phyloP scores from a whole-genome alignment of 2,113 vertebrate genomes.

The Odontesthes bonariensis region DNA sequence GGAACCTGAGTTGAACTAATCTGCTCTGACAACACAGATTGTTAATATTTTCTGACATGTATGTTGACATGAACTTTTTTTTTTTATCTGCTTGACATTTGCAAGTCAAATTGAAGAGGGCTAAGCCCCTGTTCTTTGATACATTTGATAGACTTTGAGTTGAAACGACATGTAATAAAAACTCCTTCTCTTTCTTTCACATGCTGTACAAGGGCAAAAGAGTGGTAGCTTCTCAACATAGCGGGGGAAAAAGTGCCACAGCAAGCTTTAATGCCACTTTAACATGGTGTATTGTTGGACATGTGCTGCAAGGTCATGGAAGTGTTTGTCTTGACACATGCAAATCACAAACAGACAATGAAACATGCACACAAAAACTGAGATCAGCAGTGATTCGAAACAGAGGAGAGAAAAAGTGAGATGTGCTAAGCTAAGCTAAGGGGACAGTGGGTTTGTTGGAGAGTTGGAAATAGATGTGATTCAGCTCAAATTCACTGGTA shows the following conservation, averaged over 20 bases:
- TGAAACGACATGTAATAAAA: slow-evolving; percentile 5
- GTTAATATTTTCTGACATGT: slow-evolving; percentile 62
- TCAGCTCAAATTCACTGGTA: neutral
- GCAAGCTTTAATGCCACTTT: slow-evolving; percentile 33
- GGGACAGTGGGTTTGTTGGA: neutral
- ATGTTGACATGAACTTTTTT: slow-evolving; percentile 14
- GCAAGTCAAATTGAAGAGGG: slow-evolving; percentile 42
- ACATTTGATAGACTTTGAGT: slow-evolving; percentile 42
- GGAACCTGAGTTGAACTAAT: slow-evolving; percentile 59
- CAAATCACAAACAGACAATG: slow-evolving; percentile 34
- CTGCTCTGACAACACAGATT: slow-evolving; percentile 58
- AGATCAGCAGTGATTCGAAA: slow-evolving; percentile 27
- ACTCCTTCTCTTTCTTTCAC: neutral
- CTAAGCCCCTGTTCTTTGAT: slow-evolving; percentile 24
- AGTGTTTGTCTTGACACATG: slow-evolving; percentile 44
- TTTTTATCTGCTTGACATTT: slow-evolving; percentile 44
- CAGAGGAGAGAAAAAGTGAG: neutral
- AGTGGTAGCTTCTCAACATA: slow-evolving; percentile 10
- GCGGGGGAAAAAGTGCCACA: slow-evolving; percentile 30
- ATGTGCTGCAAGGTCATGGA: slow-evolving; percentile 32
- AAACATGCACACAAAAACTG: slow-evolving; percentile 24
- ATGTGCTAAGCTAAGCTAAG: neutral
- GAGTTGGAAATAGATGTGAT: neutral
- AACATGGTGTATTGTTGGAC: slow-evolving; percentile 29
- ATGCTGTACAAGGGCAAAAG: slow-evolving; percentile 8